Conservation (phyloP, 2,888 invertebrate species). For the Erebia ligea region DNA sequence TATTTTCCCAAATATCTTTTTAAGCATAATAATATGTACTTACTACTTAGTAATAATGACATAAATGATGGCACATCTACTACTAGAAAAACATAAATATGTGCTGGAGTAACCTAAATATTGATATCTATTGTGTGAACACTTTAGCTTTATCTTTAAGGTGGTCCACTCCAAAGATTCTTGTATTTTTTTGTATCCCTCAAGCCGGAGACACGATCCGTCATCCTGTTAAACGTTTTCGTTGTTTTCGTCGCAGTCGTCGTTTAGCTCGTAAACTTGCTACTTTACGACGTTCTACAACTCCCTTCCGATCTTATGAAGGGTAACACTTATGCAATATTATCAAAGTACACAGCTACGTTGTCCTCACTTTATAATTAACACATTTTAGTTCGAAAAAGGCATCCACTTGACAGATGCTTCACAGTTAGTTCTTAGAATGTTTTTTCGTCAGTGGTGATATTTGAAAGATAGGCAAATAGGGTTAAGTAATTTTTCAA, state of each 20-base stretch:
- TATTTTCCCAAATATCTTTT: no score
- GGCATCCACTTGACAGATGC: not conserved
- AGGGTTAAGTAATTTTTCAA: no score
- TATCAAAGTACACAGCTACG: conserved; percentile 27
- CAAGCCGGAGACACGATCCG: conserved; percentile 52
- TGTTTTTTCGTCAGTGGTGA: not conserved
- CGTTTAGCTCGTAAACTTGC: conserved; percentile 54
- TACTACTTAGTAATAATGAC: no score
- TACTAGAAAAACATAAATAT: no score
- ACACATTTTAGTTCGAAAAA: not conserved
- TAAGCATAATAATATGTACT: no score
- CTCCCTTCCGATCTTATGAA: conserved; percentile 49
- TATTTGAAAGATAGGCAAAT: not conserved
- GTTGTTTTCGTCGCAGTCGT: conserved; percentile 52
- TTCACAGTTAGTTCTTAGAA: not conserved
- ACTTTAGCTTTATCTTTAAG: not conserved
- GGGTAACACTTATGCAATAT: conserved; percentile 23
- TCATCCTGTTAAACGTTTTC: conserved; percentile 45
- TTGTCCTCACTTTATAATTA: conserved; percentile 18
- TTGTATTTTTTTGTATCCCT: conserved; percentile 37
- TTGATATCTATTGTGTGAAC: not conserved
- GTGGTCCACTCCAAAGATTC: conserved; percentile 11
- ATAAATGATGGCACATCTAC: no score
- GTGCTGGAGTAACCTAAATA: no score
- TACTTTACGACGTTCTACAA: conserved; percentile 52